These are phyloP conservation scores for Lates japonicus DNA, from an alignment of 2,797 vertebrate genomes.

Conservation along the genomic window DNA sequence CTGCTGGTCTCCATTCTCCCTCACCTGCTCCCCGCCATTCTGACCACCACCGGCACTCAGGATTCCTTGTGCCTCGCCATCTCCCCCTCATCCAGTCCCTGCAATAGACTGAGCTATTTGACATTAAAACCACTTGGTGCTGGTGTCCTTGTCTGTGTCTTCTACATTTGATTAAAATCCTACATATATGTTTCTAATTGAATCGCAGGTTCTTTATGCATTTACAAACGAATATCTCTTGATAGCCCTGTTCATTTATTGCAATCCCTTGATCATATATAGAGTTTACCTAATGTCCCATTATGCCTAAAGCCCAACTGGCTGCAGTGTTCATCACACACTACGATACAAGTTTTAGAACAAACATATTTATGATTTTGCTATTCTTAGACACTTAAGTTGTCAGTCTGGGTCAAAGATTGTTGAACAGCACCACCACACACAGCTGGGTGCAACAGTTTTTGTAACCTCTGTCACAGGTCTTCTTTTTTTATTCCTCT, in stretches of 20 bases:
- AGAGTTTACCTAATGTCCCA: too few relatives aligned
- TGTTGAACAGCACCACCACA: background rate
- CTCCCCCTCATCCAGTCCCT: too few relatives aligned
- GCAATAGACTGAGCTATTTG: too few relatives aligned
- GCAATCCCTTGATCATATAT: background rate
- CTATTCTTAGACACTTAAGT: background rate
- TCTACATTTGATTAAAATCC: too few relatives aligned
- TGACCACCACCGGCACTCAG: too few relatives aligned
- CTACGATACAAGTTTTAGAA: background rate
- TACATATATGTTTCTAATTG: background rate
- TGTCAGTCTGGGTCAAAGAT: background rate
- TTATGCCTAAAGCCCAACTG: background rate
- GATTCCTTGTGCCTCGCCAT: too few relatives aligned
- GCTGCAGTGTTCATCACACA: background rate
- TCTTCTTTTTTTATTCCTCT: too few relatives aligned
- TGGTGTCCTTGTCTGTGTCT: too few relatives aligned
- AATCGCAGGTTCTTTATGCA: background rate
- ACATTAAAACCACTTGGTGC: too few relatives aligned
- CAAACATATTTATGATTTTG: background rate
- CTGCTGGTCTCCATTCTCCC: too few relatives aligned
- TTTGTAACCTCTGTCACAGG: background rate
- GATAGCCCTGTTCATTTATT: background rate
- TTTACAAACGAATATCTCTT: background rate
- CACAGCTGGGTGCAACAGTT: background rate
- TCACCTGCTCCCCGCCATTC: too few relatives aligned